These are phyloP conservation scores for Scaptomyza parva DNA, from an alignment of 2,888 invertebrate genomes.

Conservation along the genomic window DNA sequence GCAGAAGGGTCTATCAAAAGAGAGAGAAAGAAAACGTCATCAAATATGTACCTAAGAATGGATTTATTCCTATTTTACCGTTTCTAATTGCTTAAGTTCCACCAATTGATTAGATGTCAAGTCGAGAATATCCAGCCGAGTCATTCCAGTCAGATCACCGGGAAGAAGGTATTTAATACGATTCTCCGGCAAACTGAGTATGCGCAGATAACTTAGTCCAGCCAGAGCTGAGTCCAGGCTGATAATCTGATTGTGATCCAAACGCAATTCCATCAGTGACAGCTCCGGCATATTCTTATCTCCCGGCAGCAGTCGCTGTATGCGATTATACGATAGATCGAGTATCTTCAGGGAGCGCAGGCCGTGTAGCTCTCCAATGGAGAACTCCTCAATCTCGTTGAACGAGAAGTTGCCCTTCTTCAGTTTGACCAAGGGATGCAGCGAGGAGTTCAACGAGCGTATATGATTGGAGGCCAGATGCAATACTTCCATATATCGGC, in stretches of 20 bases:
- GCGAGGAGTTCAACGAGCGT: constrained; percentile 89
- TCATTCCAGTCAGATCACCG: constrained; percentile 92
- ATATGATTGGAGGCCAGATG: constrained; percentile 91
- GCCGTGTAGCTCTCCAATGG: constrained; percentile 91
- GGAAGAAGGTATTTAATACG: constrained; percentile 90
- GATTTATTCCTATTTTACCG: constrained; percentile 87
- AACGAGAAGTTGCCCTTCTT: constrained; percentile 90
- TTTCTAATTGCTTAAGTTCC: constrained; percentile 92
- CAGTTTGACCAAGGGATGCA: constrained; percentile 89
- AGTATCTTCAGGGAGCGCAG: constrained; percentile 89
- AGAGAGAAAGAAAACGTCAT: neutral
- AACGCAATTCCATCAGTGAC: constrained; percentile 89
- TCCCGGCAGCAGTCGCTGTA: constrained; percentile 88
- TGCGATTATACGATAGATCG: constrained; percentile 91
- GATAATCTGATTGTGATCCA: constrained; percentile 90
- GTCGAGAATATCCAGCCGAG: constrained; percentile 90
- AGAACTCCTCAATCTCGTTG: constrained; percentile 91
- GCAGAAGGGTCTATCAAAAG: constrained; percentile 89
- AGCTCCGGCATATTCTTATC: constrained; percentile 92
- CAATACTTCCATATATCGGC: constrained; percentile 89
- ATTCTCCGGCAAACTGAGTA: constrained; percentile 91
- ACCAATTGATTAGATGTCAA: constrained; percentile 91
- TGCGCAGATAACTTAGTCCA: constrained; percentile 90
- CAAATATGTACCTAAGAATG: neutral
- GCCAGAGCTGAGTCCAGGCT: constrained; percentile 91